phyloP scores from a whole-genome alignment of 35 echinoderm and acorn worm species.

The Lytechinus variegatus region DNA sequence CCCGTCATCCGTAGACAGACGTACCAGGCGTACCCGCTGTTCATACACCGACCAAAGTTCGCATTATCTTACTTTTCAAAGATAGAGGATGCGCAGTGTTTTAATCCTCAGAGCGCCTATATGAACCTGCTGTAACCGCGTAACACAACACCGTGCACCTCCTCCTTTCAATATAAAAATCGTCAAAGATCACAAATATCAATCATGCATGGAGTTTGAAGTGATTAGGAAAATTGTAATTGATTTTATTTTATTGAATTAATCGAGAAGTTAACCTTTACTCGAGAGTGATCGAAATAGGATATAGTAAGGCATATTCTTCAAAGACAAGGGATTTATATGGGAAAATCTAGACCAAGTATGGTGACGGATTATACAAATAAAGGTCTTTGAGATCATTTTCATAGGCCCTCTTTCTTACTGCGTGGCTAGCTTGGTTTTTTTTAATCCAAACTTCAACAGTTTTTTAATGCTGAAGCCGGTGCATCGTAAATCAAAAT shows the following conservation, averaged over 20 bases:
- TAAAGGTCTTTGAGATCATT: not conserved
- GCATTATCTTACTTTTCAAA: not conserved
- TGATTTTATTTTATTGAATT: not conserved
- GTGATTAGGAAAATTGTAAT: not conserved
- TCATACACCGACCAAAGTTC: not conserved
- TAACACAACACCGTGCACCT: not conserved
- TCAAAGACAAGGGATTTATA: not conserved
- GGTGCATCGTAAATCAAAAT: not conserved
- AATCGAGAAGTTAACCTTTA: constrained; percentile 22
- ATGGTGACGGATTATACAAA: not conserved
- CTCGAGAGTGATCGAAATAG: not conserved
- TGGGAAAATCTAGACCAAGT: not conserved
- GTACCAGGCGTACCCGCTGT: not conserved
- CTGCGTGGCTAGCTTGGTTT: not conserved
- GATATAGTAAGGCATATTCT: not conserved
- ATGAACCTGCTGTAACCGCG: not conserved
- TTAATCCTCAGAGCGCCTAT: not conserved
- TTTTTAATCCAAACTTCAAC: not conserved
- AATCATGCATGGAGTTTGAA: not conserved
- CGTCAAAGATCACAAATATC: constrained; percentile 5
- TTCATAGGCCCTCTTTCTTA: not conserved
- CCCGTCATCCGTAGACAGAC: not conserved
- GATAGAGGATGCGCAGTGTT: not conserved
- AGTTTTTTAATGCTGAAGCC: not conserved
- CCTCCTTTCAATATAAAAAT: not conserved